Evolutionary conservation across 2,888 invertebrate genomes (phyloP).

Genomic region (Eueremaeus valkanovi): DNA sequence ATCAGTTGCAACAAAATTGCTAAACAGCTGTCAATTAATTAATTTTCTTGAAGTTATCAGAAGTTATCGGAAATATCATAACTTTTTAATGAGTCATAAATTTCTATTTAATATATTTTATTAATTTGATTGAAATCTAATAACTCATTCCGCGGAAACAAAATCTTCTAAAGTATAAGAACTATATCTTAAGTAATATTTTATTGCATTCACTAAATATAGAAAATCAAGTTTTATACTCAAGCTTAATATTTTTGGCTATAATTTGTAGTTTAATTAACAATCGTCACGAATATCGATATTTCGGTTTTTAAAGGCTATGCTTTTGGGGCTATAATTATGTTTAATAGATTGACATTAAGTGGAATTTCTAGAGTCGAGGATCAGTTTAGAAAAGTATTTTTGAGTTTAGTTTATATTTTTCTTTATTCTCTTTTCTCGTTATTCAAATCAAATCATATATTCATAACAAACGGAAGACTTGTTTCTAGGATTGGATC

Average conservation of each 20-base stretch:
- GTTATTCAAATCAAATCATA: neutral
- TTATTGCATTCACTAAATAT: neutral
- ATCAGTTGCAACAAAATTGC: neutral
- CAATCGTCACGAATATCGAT: constrained; percentile 13
- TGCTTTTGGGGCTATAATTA: neutral
- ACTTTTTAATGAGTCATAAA: too few relatives aligned
- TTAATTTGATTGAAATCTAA: too few relatives aligned
- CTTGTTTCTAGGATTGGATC: neutral
- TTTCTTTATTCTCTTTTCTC: neutral
- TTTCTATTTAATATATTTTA: too few relatives aligned
- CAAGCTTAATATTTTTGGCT: neutral
- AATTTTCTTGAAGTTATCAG: neutral
- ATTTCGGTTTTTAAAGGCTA: neutral
- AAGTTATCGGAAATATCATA: too few relatives aligned
- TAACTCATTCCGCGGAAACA: too few relatives aligned
- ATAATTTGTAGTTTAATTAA: constrained; percentile 9
- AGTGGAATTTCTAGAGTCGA: neutral
- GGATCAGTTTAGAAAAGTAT: neutral
- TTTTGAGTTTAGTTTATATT: neutral
- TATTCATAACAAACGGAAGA: neutral
- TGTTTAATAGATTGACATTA: neutral
- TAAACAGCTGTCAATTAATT: neutral
- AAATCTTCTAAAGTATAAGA: too few relatives aligned
- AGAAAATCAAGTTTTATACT: neutral
- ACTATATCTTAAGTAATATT: neutral